Evolutionary conservation across 2,797 vertebrate species (phyloP).

Genomic region (Neosalanx taihuensis): DNA sequence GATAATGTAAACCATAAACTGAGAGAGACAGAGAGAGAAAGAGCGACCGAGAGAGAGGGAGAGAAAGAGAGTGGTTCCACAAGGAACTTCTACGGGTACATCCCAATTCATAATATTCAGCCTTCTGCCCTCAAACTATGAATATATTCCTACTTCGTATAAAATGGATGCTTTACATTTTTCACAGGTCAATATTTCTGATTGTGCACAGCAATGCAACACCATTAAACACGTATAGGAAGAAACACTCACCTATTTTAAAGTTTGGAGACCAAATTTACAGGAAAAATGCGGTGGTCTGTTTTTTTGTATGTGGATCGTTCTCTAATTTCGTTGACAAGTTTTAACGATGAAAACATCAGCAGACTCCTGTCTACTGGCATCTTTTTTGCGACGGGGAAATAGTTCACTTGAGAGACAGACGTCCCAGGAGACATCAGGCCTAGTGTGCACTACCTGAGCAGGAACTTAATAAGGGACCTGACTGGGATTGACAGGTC

Average conservation of each 20-base stretch:
- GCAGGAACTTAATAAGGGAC: conserved; percentile 19
- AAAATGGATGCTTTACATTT: background rate
- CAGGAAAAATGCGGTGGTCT: too few species aligned
- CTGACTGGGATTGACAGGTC: conserved; percentile 47
- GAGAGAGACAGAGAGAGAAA: background rate
- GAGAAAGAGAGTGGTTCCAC: background rate
- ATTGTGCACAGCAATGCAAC: too few species aligned
- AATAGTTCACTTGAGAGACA: conserved; percentile 57
- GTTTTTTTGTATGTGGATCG: too few species aligned
- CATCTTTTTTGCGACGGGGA: conserved; percentile 8
- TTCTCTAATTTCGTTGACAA: background rate
- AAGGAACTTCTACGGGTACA: background rate
- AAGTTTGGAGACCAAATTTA: background rate
- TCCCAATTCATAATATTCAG: background rate
- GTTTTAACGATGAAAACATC: background rate
- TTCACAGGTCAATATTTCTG: background rate
- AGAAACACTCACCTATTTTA: background rate
- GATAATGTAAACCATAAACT: conserved; percentile 71
- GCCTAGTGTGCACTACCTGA: background rate
- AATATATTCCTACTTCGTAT: too few species aligned
- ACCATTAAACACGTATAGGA: too few species aligned
- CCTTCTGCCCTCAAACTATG: background rate
- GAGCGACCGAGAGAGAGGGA: background rate
- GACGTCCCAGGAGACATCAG: conserved; percentile 44
- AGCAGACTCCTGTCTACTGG: background rate